Percentiles rank a stretch among this genome's conserved stretches.
These are phyloP conservation scores for Ashinkailepas kermadecensis DNA, from an alignment of 2,888 invertebrate species.

Conservation along the genomic window DNA sequence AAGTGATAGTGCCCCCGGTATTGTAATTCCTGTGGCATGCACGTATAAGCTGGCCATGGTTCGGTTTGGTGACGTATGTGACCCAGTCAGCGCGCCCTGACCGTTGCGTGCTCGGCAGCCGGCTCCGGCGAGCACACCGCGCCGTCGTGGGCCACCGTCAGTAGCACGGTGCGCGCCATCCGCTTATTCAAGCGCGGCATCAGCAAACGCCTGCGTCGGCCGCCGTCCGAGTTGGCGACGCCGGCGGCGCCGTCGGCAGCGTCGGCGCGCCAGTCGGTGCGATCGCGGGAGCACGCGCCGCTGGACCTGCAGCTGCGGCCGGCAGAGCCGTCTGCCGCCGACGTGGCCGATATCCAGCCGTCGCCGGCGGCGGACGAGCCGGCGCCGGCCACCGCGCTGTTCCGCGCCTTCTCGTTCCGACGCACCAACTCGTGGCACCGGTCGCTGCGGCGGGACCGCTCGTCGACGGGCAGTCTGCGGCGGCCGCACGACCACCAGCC, in stretches of 20 bases:
- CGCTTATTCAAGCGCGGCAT: slow-evolving; percentile 3
- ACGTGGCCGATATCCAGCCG: not conserved
- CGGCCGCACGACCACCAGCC: too few species aligned
- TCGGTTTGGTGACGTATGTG: too few species aligned
- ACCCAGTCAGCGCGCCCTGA: too few species aligned
- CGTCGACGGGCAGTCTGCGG: not conserved
- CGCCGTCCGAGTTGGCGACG: not conserved
- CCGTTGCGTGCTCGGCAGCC: too few species aligned
- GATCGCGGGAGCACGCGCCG: too few species aligned
- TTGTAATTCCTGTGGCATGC: too few species aligned
- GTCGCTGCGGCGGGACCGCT: not conserved
- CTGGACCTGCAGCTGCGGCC: too few species aligned
- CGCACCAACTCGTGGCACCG: not conserved
- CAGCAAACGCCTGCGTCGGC: slow-evolving; percentile 13
- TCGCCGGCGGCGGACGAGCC: not conserved
- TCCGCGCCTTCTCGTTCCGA: not conserved
- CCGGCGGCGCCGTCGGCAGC: not conserved
- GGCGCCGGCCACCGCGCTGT: not conserved
- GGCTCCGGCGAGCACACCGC: not conserved
- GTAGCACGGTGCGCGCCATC: slow-evolving; percentile 13
- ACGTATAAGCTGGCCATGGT: too few species aligned
- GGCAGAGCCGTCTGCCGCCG: not conserved
- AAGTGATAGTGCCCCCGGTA: too few species aligned
- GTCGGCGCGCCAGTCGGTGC: not conserved
- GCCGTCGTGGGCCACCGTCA: slow-evolving; percentile 1